Conservation (phyloP, 2,888 invertebrate species). For the Galerucella pusilla region DNA sequence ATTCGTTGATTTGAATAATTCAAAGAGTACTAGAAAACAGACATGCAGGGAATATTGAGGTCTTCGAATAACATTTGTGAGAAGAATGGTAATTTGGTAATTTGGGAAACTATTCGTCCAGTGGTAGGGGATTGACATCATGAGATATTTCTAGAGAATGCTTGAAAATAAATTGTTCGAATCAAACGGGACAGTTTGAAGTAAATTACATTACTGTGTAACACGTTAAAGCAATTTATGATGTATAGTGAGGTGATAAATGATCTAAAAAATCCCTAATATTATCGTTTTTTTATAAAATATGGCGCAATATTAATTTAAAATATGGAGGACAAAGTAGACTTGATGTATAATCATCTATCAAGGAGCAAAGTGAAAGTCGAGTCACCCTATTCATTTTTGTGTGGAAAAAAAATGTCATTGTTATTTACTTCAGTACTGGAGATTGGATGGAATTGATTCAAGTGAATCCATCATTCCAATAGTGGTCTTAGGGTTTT, state of each 20-base stretch:
- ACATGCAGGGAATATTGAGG: too few species aligned
- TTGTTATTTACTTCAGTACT: slow-evolving; percentile 2
- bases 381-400: slow-evolving; percentile 29
- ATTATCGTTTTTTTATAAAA: slow-evolving; percentile 23
- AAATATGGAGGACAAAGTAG: slow-evolving; percentile 25
- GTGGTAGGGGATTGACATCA: too few species aligned
- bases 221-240: slow-evolving; percentile 15
- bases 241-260: slow-evolving; percentile 17
- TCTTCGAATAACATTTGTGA: too few species aligned
- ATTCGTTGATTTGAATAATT: too few species aligned
- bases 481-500: background rate
- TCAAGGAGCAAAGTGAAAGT: slow-evolving; percentile 27
- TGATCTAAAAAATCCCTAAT: slow-evolving; percentile 16
- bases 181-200: too few species aligned
- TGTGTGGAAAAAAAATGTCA: slow-evolving; percentile 4
- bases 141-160: too few species aligned
- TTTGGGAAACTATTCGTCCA: too few species aligned
- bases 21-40: too few species aligned
- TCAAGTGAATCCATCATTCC: background rate
- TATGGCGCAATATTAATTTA: slow-evolving; percentile 25
- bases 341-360: slow-evolving; percentile 26
- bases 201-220: background rate
- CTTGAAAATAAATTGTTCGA: too few species aligned
- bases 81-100: too few species aligned
- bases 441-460: slow-evolving; percentile 9